Evolutionary conservation across 2,113 vertebrate species (phyloP), one percentile per base, ranked within the genome.

Genomic region (Bucco capensis): DNA sequence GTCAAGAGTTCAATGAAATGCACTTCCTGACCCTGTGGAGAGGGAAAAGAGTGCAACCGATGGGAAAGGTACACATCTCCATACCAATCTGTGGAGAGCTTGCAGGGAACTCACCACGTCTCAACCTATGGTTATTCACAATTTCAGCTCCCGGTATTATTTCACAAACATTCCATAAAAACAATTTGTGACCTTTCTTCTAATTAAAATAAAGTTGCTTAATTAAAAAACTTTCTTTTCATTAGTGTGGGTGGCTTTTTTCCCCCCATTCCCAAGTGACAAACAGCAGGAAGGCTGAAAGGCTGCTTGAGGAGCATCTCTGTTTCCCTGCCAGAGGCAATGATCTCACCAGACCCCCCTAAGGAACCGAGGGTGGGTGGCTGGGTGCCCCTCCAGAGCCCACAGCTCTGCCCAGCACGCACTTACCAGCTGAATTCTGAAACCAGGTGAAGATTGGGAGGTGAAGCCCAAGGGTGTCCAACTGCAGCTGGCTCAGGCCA

Each of bases 401-500:
- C 57, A 57, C 50, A 61, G 11, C 49, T 72, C 73, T 79, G 62
- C 71, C 71, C 60, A 50, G 73, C 83, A 67, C 91, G 90, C 65
- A 90, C 79, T 91, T 94, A 74, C 72, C 94, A 83, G 91, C 89
- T 74, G 95, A 96, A 66, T 95, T 96, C 79, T 54, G 16, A 92
- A 96, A 92, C 40, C 91, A 94, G 58, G 80, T 85, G 70, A 96
- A 86, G 75, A 94, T 33, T 0, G 7, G 93, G 46, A 97, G 85
- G 76, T 76, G 79, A 47, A 91, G 16, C 50, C 89, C 88, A 51
- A 89, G 46, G 19, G 90, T 92, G 31, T 95, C 92, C 8, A n/a
- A 93, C 76, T 83, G 93, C 76, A 96, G 91, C 70, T 95, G 92
- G 62, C 96, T 96, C 71, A 94, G 76, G 47, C 93, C 95, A 86